Conservation (phyloP, 2,797 vertebrate species). For the Tympanoctomys barrerae region DNA sequence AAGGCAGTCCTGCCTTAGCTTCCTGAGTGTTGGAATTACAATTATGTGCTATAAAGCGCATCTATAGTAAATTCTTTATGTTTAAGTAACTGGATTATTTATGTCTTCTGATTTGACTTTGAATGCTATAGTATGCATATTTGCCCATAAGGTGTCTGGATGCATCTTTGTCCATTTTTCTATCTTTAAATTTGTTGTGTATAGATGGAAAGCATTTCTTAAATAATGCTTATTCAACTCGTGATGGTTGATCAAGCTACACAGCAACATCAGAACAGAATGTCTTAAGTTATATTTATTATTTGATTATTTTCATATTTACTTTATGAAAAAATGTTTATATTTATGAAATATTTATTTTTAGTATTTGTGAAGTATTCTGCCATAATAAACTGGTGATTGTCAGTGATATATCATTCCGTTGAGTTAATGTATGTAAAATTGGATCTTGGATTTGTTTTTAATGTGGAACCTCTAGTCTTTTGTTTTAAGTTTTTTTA, state of each 20-base stretch:
- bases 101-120: not conserved
- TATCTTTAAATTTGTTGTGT: slow-evolving; percentile 34
- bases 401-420: slow-evolving; percentile 48
- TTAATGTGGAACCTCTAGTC: not conserved
- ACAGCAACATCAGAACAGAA: slow-evolving; percentile 15
- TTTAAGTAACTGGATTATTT: not conserved
- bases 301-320: slow-evolving; percentile 6
- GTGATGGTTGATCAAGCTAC: slow-evolving; percentile 9
- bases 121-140: not conserved
- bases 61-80: slow-evolving; percentile 41
- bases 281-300: slow-evolving; percentile 14
- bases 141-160: not conserved
- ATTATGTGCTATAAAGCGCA: not conserved
- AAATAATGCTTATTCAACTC: not conserved
- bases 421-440: slow-evolving; percentile 9
- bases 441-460: slow-evolving; percentile 15
- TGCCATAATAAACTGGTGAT: slow-evolving; percentile 15
- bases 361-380: slow-evolving; percentile 51
- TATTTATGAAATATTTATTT: slow-evolving; percentile 24
- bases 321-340: not conserved
- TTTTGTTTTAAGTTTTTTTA: not conserved
- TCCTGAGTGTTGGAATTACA: not conserved
- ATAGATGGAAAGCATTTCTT: not conserved
- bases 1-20: not conserved
- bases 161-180: not conserved